Base-by-base conservation (phyloP, 2,797 vertebrate species). In the Stomatorhinus walkeri region DNA sequence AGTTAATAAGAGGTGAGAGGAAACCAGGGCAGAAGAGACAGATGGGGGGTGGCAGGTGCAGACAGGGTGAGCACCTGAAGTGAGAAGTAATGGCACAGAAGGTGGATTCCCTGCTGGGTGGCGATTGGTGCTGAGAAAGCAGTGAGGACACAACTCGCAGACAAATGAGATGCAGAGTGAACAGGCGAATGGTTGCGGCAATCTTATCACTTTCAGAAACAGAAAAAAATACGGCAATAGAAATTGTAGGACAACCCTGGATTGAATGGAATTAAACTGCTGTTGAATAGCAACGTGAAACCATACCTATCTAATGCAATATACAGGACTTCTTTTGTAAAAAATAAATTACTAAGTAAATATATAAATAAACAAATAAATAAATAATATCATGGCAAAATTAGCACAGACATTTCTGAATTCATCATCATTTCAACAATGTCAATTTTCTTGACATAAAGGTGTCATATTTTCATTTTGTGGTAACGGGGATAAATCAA, bases 31-130 rank as follows among this genome's bases (percentile, higher is more conserved):
- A 92, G 91, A 90, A 90, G 92, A 94, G 94, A 94, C 94, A 95
- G 95, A 96, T 95, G 94, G 93, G 94, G 89, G 92, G 93, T 95
- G 95, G 95, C 94, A 95, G 94, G 91, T 92, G 93, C 91, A 95
- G 94, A 95, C 94, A 95, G 94, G 94, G 94, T 94, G 93, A 95
- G 94, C 92, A 93, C 92, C 93, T 93, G 93, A 93, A 94, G 95
- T 94, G 94, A 95, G 93, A 94, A 95, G 94, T 95, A 95, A 95
- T 96, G 94, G 94, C 93, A 92, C 91, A 56, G 90, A 91, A 91
- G 92, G 92, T 90, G 91, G 90, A 91, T 92, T 92, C 94, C 94
- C 94, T 93, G 93, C 91, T 92, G 93, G 93, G 92, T 64, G 89
- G 88, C 86, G 88, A 88, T 88, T 64, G 84, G 84, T 81, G 84